Evolutionary conservation across 2,113 vertebrate genomes (phyloP).

Genomic region (Triplophysa siluroides): DNA sequence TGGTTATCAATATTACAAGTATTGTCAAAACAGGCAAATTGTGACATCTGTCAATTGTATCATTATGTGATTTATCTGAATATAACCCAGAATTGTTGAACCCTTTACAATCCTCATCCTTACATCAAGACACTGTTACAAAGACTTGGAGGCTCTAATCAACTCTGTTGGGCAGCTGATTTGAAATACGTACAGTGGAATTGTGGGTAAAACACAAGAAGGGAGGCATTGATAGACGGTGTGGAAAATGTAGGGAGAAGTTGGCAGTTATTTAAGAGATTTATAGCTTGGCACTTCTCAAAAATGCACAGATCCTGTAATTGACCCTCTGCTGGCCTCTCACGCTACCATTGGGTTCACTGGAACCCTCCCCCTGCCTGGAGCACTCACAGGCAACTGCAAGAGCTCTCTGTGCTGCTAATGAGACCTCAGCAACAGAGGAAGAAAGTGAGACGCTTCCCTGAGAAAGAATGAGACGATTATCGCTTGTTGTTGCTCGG

Average conservation of each 20-base stretch:
- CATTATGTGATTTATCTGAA: neutral
- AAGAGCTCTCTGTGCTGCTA: slow-evolving; percentile 68
- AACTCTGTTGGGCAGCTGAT: neutral
- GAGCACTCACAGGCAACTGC: slow-evolving; percentile 54
- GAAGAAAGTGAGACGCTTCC: neutral
- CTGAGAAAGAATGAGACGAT: neutral
- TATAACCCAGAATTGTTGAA: neutral
- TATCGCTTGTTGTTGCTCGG: neutral
- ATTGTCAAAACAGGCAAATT: too few relatives aligned
- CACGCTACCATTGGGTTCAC: slow-evolving; percentile 63
- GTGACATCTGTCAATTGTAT: too few relatives aligned
- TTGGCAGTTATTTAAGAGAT: slow-evolving; percentile 70
- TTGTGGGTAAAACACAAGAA: neutral
- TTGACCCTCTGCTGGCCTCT: slow-evolving; percentile 71
- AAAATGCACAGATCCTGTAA: slow-evolving; percentile 80
- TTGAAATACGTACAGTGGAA: neutral
- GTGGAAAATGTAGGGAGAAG: slow-evolving; percentile 41
- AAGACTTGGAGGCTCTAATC: neutral
- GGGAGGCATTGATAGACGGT: slow-evolving; percentile 1
- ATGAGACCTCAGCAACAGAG: slow-evolving; percentile 63
- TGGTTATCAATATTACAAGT: too few relatives aligned
- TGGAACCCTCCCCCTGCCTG: slow-evolving; percentile 24
- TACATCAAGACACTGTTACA: neutral
- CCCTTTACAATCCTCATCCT: neutral
- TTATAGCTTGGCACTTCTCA: slow-evolving; percentile 72